Conservation (phyloP, 2,888 invertebrate genomes). For the Acrobasis consociella region DNA sequence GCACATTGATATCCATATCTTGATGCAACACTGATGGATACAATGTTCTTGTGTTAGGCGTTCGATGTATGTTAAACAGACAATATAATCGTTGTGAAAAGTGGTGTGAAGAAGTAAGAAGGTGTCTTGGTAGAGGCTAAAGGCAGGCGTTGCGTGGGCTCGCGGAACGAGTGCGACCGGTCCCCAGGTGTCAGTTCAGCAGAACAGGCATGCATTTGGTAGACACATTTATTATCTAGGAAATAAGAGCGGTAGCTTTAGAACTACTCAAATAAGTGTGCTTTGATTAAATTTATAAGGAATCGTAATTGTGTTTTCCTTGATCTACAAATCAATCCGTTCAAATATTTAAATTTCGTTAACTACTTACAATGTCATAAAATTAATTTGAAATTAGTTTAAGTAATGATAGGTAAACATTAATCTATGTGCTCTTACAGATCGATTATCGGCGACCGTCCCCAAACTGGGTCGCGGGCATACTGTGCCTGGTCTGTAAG, state of each 20-base stretch:
- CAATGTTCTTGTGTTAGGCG: neutral
- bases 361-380: neutral
- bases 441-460: no score
- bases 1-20: slow-evolving; percentile 35
- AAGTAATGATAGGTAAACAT: no score
- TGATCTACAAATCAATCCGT: neutral
- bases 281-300: no score
- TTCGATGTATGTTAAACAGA: slow-evolving; percentile 32
- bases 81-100: slow-evolving; percentile 27
- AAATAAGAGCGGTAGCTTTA: slow-evolving; percentile 2
- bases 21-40: neutral
- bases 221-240: slow-evolving; percentile 10
- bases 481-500: no score
- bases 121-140: slow-evolving; percentile 45
- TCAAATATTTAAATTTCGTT: neutral
- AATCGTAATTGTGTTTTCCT: slow-evolving; percentile 5
- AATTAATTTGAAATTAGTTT: no score
- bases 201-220: slow-evolving; percentile 55
- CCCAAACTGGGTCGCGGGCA: no score
- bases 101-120: slow-evolving; percentile 23
- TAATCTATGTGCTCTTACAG: no score
- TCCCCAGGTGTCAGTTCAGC: slow-evolving; percentile 70
- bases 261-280: neutral
- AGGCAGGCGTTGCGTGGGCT: slow-evolving; percentile 71
- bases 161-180: slow-evolving; percentile 76